Evolutionary conservation across 2,888 invertebrate genomes (phyloP), one percentile per base, ranked within the genome.

Genomic region (Pandemis corylana): DNA sequence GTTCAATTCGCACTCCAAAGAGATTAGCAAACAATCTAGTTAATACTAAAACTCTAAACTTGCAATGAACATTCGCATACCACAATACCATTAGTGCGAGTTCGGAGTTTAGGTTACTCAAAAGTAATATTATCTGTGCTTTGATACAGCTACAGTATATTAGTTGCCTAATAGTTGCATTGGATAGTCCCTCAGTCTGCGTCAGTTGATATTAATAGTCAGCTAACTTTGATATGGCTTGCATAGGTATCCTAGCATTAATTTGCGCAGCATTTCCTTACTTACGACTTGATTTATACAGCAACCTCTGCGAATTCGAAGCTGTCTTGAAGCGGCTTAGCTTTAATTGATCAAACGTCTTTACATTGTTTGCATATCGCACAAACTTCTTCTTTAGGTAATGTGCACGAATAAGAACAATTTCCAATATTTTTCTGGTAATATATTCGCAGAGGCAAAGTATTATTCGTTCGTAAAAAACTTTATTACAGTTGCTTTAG

Each of bases 131-230:
- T 15, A 6, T 4, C 28, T 59, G 12, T 59, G 59, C 20, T 15
- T 20, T 56, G 56, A 9, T 53, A 53, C 56, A 20, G 15, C 2
- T 56, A 20, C 56, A 59, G 28, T 36, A 36, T 12, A 59, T 56
- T 59, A 28, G 59, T 59, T 59, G 59, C 28, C 28, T 59, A 59
- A 28, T 28, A 59, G 59, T 59, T 59, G 59, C 59, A 28, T 28
- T 59, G 53, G 53, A 59, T 3, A 28, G 59, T 59, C 28, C 7
- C 10, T 59, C 59, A 28, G 20, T 59, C 12, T 3, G 59, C 28
- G 59, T 59, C 59, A 7, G 59, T 59, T 28, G 28, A 59, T 12
- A 59, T 59, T 59, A 59, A 28, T 59, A 59, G 59, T 59, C 59
- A 59, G 28, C 59, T 28, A 28, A 59, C 28, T 59, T 59, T 59